Percentiles rank a stretch among this genome's conserved stretches.
These are phyloP conservation scores for Dolichallabes microphthalmus DNA, from an alignment of 2,113 vertebrate genomes.

Conservation along the genomic window DNA sequence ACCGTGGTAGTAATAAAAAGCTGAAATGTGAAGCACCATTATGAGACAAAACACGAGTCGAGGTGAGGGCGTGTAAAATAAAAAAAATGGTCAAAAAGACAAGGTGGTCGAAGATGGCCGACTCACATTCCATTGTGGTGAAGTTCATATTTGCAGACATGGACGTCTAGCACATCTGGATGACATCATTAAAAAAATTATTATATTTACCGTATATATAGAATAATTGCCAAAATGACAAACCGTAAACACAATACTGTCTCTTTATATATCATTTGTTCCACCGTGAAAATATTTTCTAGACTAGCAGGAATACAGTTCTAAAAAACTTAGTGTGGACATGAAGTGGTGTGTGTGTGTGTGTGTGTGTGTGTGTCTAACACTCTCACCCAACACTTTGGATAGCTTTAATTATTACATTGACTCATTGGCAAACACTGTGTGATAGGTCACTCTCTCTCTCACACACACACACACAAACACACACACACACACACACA, in stretches of 20 bases:
- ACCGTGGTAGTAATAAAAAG: no score
- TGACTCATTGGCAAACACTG: conserved; percentile 61
- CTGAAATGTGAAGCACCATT: no score
- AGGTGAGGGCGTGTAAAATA: no score
- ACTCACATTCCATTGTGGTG: background rate
- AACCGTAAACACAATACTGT: no score
- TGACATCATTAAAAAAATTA: background rate
- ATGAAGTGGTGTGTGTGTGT: background rate
- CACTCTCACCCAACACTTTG: conserved; percentile 60
- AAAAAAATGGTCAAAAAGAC: no score
- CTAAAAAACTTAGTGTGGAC: background rate
- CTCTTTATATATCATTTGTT: background rate
- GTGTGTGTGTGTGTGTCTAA: conserved; percentile 49
- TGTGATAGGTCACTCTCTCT: conserved; percentile 49
- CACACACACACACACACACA: conserved; percentile 20
- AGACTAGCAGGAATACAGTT: background rate
- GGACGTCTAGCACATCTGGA: background rate
- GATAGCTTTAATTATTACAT: conserved; percentile 75
- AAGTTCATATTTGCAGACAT: background rate
- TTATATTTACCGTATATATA: no score
- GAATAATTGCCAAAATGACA: no score
- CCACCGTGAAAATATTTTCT: background rate
- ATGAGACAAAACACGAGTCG: no score
- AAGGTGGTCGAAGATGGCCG: background rate
- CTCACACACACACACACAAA: conserved; percentile 42